Evolutionary conservation across 2,888 invertebrate genomes (phyloP).

Genomic region (Balanococcus diminutus): DNA sequence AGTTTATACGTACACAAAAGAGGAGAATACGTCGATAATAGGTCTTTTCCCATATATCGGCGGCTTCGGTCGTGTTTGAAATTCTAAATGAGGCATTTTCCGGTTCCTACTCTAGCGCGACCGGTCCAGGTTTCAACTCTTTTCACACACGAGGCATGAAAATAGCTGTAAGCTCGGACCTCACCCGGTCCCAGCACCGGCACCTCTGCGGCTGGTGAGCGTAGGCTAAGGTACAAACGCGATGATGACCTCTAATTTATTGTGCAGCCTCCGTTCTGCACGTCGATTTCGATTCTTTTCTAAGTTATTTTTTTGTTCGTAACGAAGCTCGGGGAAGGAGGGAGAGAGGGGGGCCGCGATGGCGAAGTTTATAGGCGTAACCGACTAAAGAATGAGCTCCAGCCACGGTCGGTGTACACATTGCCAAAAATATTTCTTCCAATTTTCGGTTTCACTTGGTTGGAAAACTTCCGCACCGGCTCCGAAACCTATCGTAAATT

Average conservation of each 20-base stretch:
- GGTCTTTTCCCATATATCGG: slow-evolving; percentile 23
- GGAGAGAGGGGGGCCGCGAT: too few species aligned
- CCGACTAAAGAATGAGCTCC: not conserved
- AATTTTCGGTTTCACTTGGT: slow-evolving; percentile 1
- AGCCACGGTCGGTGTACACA: not conserved
- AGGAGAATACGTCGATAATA: not conserved
- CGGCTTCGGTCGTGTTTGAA: not conserved
- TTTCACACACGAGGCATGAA: not conserved
- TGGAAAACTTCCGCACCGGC: not conserved
- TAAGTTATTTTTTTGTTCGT: slow-evolving; percentile 1
- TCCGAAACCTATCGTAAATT: not conserved
- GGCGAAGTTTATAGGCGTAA: not conserved
- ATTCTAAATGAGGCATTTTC: slow-evolving; percentile 22
- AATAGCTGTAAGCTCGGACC: not conserved
- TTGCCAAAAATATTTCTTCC: slow-evolving; percentile 9
- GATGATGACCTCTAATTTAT: slow-evolving; percentile 31
- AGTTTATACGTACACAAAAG: not conserved
- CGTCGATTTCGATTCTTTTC: not conserved
- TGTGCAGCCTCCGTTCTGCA: not conserved
- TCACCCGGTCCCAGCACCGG: not conserved
- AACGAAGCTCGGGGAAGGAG: too few species aligned
- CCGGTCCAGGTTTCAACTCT: not conserved
- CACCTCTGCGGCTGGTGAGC: not conserved
- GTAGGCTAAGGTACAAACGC: slow-evolving; percentile 2
- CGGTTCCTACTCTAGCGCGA: not conserved